These are phyloP conservation scores for Enteromius argenteus DNA, from an alignment of 2,797 vertebrate genomes.

Conservation along the genomic window DNA sequence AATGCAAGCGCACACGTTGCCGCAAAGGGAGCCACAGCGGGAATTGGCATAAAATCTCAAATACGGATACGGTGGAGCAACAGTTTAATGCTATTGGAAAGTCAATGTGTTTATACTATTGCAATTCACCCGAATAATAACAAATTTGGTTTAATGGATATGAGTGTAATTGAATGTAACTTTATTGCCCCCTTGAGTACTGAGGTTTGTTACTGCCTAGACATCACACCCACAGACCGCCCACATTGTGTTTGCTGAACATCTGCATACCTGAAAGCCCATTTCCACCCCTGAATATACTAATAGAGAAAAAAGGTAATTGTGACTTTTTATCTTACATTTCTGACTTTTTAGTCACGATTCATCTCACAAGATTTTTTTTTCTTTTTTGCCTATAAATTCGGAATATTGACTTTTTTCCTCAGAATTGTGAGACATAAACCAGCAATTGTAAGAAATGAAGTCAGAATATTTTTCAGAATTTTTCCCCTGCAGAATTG, in stretches of 20 bases:
- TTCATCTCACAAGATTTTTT: too few relatives aligned
- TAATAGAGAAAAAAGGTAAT: too few relatives aligned
- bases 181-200: not conserved
- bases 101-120: not conserved
- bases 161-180: not conserved
- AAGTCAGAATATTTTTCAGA: too few relatives aligned
- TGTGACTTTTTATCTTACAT: too few relatives aligned
- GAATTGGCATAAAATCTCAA: not conserved
- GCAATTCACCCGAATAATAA: not conserved
- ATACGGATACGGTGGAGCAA: not conserved
- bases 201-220: not conserved
- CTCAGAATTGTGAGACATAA: too few relatives aligned
- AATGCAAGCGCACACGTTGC: not conserved
- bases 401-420: too few relatives aligned
- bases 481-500: too few relatives aligned
- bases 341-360: too few relatives aligned
- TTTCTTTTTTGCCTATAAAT: too few relatives aligned
- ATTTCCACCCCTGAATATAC: too few relatives aligned
- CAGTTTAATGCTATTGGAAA: not conserved
- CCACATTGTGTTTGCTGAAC: not conserved
- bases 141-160: not conserved
- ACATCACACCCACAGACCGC: not conserved
- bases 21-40: not conserved
- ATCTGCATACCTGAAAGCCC: too few relatives aligned
- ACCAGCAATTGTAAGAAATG: too few relatives aligned